phyloP scores from a whole-genome alignment of 2,888 invertebrate species.

The Drosophila ezoana region DNA sequence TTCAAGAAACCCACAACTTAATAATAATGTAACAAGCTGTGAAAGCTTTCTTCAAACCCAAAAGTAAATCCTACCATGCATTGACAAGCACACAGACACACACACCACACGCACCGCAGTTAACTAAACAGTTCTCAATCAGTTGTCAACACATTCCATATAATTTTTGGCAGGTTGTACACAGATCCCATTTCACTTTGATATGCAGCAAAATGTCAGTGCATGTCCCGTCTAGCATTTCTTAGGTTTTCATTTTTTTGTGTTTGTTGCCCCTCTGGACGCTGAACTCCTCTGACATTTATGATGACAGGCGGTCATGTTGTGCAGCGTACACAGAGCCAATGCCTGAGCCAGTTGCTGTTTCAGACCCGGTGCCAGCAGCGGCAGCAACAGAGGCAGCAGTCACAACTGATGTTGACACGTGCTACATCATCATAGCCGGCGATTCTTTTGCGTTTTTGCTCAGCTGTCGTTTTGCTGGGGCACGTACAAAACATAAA shows the following conservation, averaged over 20 bases:
- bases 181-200: conserved; percentile 31
- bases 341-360: conserved; percentile 12
- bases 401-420: conserved; percentile 73
- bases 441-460: conserved; percentile 60
- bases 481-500: conserved; percentile 78
- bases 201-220: conserved; percentile 48
- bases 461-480: conserved; percentile 61
- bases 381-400: conserved; percentile 2
- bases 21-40: too few relatives aligned
- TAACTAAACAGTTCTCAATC: conserved; percentile 20
- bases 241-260: conserved; percentile 4
- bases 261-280: conserved; percentile 6
- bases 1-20: too few relatives aligned
- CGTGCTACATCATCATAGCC: conserved; percentile 79
- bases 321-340: conserved; percentile 23
- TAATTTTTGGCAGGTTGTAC: conserved; percentile 1
- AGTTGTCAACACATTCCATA: not conserved
- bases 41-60: too few relatives aligned
- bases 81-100: too few relatives aligned
- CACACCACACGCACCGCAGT: not conserved
- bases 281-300: conserved; percentile 60
- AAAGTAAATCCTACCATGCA: not conserved
- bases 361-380: not conserved
- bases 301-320: conserved; percentile 76
- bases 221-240: conserved; percentile 29